A percentile compares a stretch with the other conserved stretches of the same genome.
Conservation (phyloP, 2,797 vertebrate species). For the Eospalax fontanierii region DNA sequence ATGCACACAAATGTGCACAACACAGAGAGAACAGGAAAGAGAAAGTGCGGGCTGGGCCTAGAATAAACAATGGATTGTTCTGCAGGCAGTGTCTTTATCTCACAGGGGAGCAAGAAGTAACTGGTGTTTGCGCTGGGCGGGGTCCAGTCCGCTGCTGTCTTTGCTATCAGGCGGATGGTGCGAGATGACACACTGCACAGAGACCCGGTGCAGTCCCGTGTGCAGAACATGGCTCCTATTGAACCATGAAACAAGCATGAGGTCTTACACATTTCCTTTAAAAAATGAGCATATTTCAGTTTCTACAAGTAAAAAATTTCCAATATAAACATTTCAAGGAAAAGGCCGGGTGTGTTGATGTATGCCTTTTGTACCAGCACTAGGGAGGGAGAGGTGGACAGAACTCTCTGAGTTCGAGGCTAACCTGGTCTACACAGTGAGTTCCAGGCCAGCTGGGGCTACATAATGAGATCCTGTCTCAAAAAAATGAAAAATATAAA, state of each 20-base stretch:
- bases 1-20: background rate
- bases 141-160: background rate
- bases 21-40: background rate
- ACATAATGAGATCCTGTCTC: too few relatives aligned
- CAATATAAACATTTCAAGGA: conserved; percentile 48
- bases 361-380: too few relatives aligned
- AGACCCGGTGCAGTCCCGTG: background rate
- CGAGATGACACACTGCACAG: too few relatives aligned
- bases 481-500: too few relatives aligned
- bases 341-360: too few relatives aligned
- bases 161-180: background rate
- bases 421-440: too few relatives aligned
- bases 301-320: conserved; percentile 3
- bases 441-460: too few relatives aligned
- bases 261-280: background rate
- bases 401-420: too few relatives aligned
- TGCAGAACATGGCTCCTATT: background rate
- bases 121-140: background rate
- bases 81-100: background rate
- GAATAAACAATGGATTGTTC: background rate
- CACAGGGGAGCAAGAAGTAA: background rate
- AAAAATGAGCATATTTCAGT: background rate
- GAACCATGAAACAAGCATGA: background rate
- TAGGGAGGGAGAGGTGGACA: too few relatives aligned
- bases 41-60: background rate